Evolutionary conservation across 2,888 invertebrate species (phyloP).

Genomic region (Oligia fasciuncula): DNA sequence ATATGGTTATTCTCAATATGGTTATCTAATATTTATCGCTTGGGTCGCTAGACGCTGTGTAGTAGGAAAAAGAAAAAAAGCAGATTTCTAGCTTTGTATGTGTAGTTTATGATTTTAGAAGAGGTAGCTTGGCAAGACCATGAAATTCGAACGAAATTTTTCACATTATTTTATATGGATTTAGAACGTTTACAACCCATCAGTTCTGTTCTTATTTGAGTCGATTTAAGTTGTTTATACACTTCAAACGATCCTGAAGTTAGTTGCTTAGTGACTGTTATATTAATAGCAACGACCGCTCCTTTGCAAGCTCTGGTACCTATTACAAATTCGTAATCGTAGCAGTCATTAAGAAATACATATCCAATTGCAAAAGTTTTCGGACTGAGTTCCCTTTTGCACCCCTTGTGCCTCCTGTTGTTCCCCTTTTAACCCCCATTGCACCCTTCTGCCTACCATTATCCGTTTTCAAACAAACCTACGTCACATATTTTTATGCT

Average conservation of each 20-base stretch:
- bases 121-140: not conserved
- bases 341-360: not conserved
- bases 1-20: not conserved
- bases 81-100: not conserved
- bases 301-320: not conserved
- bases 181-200: no score
- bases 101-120: not conserved
- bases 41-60: not conserved
- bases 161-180: not conserved
- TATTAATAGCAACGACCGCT: not conserved
- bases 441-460: slow-evolving; percentile 7
- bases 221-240: no score
- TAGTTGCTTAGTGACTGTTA: not conserved
- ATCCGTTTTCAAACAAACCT: slow-evolving; percentile 17
- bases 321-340: not conserved
- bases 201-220: not conserved
- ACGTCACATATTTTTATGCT: slow-evolving; percentile 28
- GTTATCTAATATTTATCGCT: slow-evolving; percentile 29
- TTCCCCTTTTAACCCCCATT: slow-evolving; percentile 15
- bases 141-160: not conserved
- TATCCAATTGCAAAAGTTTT: not conserved
- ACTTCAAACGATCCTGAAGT: not conserved
- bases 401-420: slow-evolving; percentile 2
- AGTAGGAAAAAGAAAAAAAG: not conserved
- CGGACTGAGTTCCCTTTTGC: not conserved